Evolutionary conservation across 2,113 vertebrate genomes (phyloP).

Genomic region (Bos javanicus): DNA sequence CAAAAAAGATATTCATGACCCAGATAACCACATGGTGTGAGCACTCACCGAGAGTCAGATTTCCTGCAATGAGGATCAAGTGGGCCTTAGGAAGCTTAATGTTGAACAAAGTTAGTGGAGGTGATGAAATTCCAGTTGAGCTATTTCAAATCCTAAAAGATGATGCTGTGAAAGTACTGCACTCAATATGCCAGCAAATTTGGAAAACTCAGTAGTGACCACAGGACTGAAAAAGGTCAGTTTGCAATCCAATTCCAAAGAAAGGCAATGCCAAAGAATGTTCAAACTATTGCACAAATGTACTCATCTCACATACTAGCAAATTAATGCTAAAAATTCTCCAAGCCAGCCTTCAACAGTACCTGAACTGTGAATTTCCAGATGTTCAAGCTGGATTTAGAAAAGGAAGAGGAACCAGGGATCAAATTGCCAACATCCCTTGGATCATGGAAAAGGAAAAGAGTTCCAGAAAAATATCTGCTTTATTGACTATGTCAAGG

Average conservation of each 20-base stretch:
- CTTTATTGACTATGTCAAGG: neutral
- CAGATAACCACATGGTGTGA: neutral
- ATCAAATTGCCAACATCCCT: neutral
- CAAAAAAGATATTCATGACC: neutral
- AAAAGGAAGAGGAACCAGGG: neutral
- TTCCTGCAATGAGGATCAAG: neutral
- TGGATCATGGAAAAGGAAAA: neutral
- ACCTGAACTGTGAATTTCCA: neutral
- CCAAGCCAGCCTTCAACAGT: neutral
- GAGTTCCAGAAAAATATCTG: neutral
- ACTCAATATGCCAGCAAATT: neutral
- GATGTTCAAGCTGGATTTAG: neutral
- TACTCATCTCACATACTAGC: neutral
- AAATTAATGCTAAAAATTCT: neutral
- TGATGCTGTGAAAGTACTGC: neutral
- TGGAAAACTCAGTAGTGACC: neutral
- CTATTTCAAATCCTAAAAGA: neutral
- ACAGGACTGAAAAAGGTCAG: neutral
- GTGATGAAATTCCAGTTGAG: neutral
- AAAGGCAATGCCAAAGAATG: neutral
- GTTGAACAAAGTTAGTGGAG: fast-evolving
- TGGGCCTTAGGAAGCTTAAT: neutral
- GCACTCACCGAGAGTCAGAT: neutral
- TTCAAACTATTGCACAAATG: neutral
- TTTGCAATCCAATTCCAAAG: neutral